Percentiles rank a stretch among this genome's conserved stretches.
These are phyloP conservation scores for Pollenia amentaria DNA, from an alignment of 2,888 invertebrate species.

Conservation along the genomic window DNA sequence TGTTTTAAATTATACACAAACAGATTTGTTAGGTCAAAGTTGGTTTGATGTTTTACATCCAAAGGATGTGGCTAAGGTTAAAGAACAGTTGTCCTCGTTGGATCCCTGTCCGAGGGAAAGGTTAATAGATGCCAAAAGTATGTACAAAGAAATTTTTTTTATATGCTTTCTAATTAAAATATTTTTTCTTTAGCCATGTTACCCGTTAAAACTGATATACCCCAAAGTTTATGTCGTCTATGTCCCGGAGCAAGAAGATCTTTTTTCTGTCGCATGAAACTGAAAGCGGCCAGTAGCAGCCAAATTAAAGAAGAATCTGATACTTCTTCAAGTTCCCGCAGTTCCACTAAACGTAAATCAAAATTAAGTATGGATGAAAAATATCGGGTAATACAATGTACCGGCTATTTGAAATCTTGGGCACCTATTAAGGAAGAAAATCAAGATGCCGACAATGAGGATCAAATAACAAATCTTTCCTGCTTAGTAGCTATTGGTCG, in stretches of 20 bases:
- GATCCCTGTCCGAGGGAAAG: constrained; percentile 95
- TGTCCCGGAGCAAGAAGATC: constrained; percentile 96
- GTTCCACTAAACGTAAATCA: constrained; percentile 88
- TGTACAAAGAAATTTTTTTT: constrained; percentile 40
- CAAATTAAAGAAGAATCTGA: constrained; percentile 90
- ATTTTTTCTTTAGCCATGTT: constrained; percentile 89
- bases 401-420: constrained; percentile 97
- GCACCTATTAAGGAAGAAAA: constrained; percentile 91
- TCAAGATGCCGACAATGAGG: constrained; percentile 87
- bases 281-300: constrained; percentile 86
- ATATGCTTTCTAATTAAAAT: background rate
- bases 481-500: constrained; percentile 96
- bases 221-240: constrained; percentile 90
- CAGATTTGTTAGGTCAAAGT: constrained; percentile 95
- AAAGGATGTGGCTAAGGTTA: constrained; percentile 97
- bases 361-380: constrained; percentile 89
- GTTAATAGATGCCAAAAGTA: constrained; percentile 96
- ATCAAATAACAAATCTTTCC: constrained; percentile 89
- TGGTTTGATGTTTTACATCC: constrained; percentile 97
- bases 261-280: constrained; percentile 97
- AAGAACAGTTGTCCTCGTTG: constrained; percentile 96
- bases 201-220: constrained; percentile 94
- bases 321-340: constrained; percentile 84
- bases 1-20: constrained; percentile 92
- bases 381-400: constrained; percentile 95